phyloP scores from a whole-genome alignment of 1,140 invertebrate genomes.

The Belonocnema kinseyi region DNA sequence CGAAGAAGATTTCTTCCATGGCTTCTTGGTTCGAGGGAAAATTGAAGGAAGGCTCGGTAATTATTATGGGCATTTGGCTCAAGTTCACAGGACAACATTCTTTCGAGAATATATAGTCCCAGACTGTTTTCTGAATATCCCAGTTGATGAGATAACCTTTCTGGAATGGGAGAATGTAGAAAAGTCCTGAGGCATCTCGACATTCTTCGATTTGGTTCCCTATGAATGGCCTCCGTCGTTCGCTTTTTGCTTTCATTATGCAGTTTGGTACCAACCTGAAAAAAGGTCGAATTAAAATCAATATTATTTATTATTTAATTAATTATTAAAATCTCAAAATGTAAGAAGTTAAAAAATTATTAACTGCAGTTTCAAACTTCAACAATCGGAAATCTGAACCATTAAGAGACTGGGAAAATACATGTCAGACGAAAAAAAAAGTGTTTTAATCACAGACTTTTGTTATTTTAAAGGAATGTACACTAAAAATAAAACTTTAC shows the following conservation, averaged over 20 bases:
- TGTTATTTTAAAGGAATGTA: too few species aligned
- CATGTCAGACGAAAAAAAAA: too few species aligned
- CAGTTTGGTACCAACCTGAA: slow-evolving; percentile 92
- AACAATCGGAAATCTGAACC: too few species aligned
- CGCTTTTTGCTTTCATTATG: slow-evolving; percentile 98
- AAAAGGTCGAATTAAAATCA: slow-evolving; percentile 31
- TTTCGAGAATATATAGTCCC: slow-evolving; percentile 96
- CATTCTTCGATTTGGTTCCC: slow-evolving; percentile 97
- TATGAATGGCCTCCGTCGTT: slow-evolving; percentile 93
- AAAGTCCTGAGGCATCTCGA: slow-evolving; percentile 95
- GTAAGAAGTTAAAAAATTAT: too few species aligned
- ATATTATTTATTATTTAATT: too few species aligned
- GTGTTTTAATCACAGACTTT: too few species aligned
- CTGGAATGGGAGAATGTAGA: slow-evolving; percentile 95
- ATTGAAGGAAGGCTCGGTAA: slow-evolving; percentile 97
- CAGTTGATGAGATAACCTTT: slow-evolving; percentile 97
- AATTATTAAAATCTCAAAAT: too few species aligned
- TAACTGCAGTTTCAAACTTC: too few species aligned
- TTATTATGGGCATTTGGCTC: slow-evolving; percentile 86
- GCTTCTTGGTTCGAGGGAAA: slow-evolving; percentile 95
- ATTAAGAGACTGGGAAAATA: too few species aligned
- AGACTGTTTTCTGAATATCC: slow-evolving; percentile 96
- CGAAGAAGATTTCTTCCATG: slow-evolving; percentile 97
- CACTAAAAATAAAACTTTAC: too few species aligned
- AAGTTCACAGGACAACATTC: slow-evolving; percentile 89